These are phyloP conservation scores for Pseudomyrmex gracilis DNA, from an alignment of 1,140 invertebrate species.

Conservation along the genomic window DNA sequence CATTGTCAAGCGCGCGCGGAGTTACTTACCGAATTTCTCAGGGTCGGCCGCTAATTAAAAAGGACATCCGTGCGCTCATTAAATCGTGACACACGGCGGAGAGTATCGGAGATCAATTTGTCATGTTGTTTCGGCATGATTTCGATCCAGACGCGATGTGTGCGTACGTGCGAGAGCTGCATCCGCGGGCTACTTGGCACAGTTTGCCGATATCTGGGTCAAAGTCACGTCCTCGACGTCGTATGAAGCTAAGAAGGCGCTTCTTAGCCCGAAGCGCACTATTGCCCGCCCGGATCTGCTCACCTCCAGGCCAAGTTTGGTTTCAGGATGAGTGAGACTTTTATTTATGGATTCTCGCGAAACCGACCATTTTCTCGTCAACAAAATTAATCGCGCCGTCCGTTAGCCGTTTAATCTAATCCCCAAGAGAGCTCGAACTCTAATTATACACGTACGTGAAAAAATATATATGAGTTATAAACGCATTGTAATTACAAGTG, in stretches of 20 bases:
- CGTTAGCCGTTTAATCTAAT: background rate
- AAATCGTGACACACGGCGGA: background rate
- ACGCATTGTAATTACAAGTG: too few relatives aligned
- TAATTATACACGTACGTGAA: too few relatives aligned
- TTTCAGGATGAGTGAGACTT: constrained; percentile 79
- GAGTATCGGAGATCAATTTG: constrained; percentile 8
- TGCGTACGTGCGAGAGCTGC: constrained; percentile 41
- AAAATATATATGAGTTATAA: too few relatives aligned
- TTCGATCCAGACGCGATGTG: constrained; percentile 30
- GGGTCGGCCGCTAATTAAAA: background rate
- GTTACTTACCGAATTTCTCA: background rate
- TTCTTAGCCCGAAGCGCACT: constrained; percentile 75
- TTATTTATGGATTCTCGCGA: constrained; percentile 79
- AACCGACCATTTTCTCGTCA: constrained; percentile 50
- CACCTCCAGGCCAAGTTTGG: constrained; percentile 77
- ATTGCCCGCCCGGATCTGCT: constrained; percentile 73
- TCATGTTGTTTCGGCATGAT: constrained; percentile 3
- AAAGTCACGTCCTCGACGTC: constrained; percentile 84
- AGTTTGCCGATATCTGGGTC: constrained; percentile 81
- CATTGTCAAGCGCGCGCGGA: too few relatives aligned
- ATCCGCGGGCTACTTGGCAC: constrained; percentile 62
- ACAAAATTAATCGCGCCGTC: background rate
- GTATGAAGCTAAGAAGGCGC: constrained; percentile 79
- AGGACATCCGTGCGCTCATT: background rate
- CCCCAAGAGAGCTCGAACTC: too few relatives aligned